These are phyloP conservation scores for Ectobius pallidus DNA, from an alignment of 2,888 invertebrate genomes.

Conservation along the genomic window DNA sequence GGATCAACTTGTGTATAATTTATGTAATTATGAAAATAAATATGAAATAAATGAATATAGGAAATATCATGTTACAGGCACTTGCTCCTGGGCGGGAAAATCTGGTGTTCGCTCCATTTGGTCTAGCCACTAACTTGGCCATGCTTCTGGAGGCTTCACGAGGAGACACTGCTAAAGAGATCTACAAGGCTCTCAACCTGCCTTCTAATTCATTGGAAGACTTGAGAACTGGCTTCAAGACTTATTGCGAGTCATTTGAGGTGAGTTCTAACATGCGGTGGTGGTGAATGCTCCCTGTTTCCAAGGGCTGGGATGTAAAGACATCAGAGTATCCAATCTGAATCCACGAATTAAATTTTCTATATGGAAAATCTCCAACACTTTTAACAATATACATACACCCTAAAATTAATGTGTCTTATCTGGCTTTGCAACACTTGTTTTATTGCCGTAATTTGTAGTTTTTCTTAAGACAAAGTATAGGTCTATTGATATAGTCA, in stretches of 20 bases:
- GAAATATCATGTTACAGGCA: conserved; percentile 37
- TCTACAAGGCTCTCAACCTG: conserved; percentile 45
- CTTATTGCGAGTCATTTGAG: conserved; percentile 45
- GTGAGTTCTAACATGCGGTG: conserved; percentile 17
- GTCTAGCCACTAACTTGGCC: conserved; percentile 48
- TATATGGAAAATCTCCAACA: too few species aligned
- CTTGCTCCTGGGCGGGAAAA: conserved; percentile 46
- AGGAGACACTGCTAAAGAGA: conserved; percentile 47
- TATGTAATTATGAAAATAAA: too few species aligned
- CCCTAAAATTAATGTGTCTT: background rate
- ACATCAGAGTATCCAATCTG: background rate
- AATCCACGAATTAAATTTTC: too few species aligned
- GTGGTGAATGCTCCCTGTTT: background rate
- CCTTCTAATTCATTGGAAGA: conserved; percentile 40
- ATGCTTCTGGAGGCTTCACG: conserved; percentile 48
- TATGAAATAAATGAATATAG: too few species aligned
- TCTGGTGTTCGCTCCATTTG: conserved; percentile 49
- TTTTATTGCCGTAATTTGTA: too few species aligned
- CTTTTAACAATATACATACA: background rate
- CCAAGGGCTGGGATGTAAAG: background rate
- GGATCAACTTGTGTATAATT: too few species aligned
- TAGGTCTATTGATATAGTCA: too few species aligned
- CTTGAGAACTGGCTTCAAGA: conserved; percentile 48
- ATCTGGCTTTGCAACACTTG: too few species aligned
- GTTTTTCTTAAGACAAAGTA: too few species aligned